These are phyloP conservation scores for Saxicola maurus DNA, from an alignment of 2,797 vertebrate genomes.

Conservation along the genomic window DNA sequence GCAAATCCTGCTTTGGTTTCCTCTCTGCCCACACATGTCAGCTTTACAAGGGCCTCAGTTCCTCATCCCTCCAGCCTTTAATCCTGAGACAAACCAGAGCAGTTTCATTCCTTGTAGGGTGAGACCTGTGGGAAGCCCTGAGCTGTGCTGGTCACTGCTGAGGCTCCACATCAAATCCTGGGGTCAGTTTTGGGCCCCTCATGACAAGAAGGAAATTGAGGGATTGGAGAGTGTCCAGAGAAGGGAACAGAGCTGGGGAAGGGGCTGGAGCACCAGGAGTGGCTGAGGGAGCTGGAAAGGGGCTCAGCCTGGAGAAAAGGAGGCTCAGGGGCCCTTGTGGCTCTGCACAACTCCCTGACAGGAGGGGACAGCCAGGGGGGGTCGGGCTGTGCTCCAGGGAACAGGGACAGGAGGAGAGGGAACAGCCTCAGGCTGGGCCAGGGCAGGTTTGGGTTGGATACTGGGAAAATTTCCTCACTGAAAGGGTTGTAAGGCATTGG, in stretches of 20 bases:
- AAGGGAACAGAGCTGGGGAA: background rate
- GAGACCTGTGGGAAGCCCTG: background rate
- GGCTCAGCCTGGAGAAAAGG: no score
- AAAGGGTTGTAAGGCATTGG: background rate
- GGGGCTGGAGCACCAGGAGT: background rate
- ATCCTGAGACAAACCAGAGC: background rate
- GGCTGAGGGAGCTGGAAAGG: no score
- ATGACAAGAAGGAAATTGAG: rapidly evolving
- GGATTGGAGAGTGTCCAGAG: rapidly evolving
- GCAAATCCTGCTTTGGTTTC: background rate
- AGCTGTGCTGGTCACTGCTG: background rate
- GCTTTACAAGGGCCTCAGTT: background rate
- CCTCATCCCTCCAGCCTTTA: background rate
- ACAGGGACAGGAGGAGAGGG: background rate
- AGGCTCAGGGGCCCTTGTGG: no score
- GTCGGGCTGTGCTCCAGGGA: background rate
- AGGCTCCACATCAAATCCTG: background rate
- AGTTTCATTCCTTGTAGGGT: background rate
- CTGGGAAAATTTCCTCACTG: background rate
- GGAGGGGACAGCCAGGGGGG: rapidly evolving
- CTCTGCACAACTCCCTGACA: no score
- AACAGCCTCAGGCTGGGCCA: rapidly evolving
- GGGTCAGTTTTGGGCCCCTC: background rate
- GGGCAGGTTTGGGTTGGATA: rapidly evolving
- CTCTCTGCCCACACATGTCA: background rate